A percentile compares a stretch with the other conserved stretches of the same genome.
Conservation (phyloP, 1,140 invertebrate species). For the Trichonephila clavipes region DNA sequence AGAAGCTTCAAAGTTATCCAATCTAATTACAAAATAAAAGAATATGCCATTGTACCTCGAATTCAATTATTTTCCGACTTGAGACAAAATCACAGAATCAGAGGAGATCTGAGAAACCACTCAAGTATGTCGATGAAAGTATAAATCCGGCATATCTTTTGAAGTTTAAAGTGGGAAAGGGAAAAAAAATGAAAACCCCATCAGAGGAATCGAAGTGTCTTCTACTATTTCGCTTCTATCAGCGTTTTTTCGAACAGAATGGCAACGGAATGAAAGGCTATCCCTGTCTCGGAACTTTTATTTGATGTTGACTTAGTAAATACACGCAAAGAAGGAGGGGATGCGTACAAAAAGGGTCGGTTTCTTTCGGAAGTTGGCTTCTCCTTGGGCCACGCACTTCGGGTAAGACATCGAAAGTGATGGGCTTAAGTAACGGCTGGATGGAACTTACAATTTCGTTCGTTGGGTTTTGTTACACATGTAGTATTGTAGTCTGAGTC, state of each 20-base stretch:
- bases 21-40: no score
- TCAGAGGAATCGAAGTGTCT: not conserved
- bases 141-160: conserved; percentile 15
- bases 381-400: not conserved
- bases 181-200: not conserved
- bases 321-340: not conserved
- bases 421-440: not conserved
- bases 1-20: no score
- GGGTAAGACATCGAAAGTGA: not conserved
- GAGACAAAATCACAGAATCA: not conserved
- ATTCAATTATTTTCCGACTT: not conserved
- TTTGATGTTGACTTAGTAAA: conserved; percentile 31
- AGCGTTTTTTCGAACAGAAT: not conserved
- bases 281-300: not conserved
- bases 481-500: no score
- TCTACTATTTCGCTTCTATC: conserved; percentile 12
- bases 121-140: not conserved
- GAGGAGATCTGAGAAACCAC: not conserved
- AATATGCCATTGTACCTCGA: not conserved
- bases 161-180: not conserved
- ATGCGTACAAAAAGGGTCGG: not conserved
- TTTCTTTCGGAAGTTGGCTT: not conserved
- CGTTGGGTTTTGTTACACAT: no score
- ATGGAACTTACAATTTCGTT: no score
- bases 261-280: not conserved